A percentile compares a stretch with the other conserved stretches of the same genome.
Conservation (phyloP, 2,888 invertebrate genomes). For the Pterostichus madidus region DNA sequence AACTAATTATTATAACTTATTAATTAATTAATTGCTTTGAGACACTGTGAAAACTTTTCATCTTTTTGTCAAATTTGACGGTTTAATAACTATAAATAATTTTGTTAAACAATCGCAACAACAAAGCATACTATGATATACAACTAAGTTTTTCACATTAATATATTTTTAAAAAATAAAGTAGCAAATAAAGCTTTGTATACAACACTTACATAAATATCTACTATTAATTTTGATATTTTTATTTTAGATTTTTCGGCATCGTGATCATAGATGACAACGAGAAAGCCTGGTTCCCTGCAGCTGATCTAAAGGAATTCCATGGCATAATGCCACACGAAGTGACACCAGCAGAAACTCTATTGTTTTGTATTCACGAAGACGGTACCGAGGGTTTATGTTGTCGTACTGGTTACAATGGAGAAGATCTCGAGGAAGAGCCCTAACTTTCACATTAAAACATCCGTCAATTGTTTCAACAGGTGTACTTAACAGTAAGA, state of each 20-base stretch:
- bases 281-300: slow-evolving; percentile 95
- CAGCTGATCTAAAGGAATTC: slow-evolving; percentile 91
- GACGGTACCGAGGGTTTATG: slow-evolving; percentile 92
- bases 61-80: too few species aligned
- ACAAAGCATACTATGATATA: too few species aligned
- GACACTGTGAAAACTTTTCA: too few species aligned
- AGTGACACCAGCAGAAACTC: slow-evolving; percentile 87
- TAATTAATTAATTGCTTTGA: too few species aligned
- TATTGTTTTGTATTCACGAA: slow-evolving; percentile 90
- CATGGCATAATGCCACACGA: slow-evolving; percentile 92
- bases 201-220: too few species aligned
- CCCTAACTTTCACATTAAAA: slow-evolving; percentile 33
- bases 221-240: too few species aligned
- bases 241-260: slow-evolving; percentile 84
- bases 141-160: too few species aligned
- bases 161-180: too few species aligned
- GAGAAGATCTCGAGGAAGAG: slow-evolving; percentile 78
- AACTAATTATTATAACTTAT: too few species aligned
- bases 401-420: slow-evolving; percentile 84
- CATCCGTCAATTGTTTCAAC: slow-evolving; percentile 18
- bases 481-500: neutral
- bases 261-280: slow-evolving; percentile 91
- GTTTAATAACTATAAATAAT: too few species aligned
- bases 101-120: too few species aligned
- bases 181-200: too few species aligned